These are phyloP conservation scores for Pangasianodon gigas DNA, from an alignment of 2,113 vertebrate genomes.

Conservation along the genomic window DNA sequence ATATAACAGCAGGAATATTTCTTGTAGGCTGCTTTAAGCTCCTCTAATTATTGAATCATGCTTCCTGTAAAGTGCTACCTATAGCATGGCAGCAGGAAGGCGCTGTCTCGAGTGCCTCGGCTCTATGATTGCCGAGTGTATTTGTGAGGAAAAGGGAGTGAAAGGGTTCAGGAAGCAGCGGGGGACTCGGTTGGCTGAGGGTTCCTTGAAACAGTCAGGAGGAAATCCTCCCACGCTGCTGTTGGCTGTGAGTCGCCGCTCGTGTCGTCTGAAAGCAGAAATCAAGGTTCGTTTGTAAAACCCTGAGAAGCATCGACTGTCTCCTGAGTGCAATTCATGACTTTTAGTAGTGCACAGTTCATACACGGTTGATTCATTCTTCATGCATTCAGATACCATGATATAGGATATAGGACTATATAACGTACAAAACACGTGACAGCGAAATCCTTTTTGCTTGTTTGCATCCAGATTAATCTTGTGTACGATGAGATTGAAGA, in stretches of 20 bases:
- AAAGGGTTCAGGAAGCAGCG: not conserved
- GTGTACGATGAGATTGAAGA: not conserved
- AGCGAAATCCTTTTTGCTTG: not conserved
- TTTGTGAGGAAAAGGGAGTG: not conserved
- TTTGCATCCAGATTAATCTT: not conserved
- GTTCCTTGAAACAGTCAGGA: not conserved
- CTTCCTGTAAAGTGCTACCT: conserved; percentile 20
- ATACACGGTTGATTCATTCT: not conserved
- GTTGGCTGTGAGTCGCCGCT: not conserved
- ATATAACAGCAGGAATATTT: not conserved
- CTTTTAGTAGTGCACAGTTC: not conserved
- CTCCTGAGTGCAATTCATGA: too few species aligned
- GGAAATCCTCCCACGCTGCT: conserved; percentile 25
- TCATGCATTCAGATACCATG: not conserved
- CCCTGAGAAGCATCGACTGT: not conserved
- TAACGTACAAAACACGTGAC: not conserved
- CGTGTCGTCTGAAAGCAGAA: not conserved
- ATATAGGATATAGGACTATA: not conserved
- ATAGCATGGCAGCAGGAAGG: not conserved
- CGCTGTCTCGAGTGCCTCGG: not conserved
- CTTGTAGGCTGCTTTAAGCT: not conserved
- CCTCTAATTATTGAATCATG: not conserved
- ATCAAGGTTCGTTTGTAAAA: not conserved
- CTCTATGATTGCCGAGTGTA: not conserved
- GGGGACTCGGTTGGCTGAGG: not conserved